Evolutionary conservation across 2,113 vertebrate genomes (phyloP).

Genomic region (Corydoras maculifer): DNA sequence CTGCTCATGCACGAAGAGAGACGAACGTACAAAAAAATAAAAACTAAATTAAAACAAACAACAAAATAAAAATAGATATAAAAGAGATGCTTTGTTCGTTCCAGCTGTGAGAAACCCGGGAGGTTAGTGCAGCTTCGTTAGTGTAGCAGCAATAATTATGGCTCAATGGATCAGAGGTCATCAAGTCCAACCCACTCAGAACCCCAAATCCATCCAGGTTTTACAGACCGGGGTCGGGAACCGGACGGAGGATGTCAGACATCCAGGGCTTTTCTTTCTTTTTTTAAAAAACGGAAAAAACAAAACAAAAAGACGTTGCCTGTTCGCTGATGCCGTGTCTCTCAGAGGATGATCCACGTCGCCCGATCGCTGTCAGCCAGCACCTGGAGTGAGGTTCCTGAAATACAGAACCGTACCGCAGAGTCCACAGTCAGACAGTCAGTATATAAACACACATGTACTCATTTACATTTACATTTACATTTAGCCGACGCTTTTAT

Average conservation of each 20-base stretch:
- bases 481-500: no score
- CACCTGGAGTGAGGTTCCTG: slow-evolving; percentile 83
- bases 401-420: not conserved
- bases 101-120: not conserved
- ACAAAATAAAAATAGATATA: not conserved
- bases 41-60: not conserved
- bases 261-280: no score
- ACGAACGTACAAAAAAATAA: no score
- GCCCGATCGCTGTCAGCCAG: slow-evolving; percentile 80
- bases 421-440: no score
- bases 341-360: slow-evolving; percentile 84
- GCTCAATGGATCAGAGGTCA: not conserved
- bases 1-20: not conserved
- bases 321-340: not conserved
- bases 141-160: slow-evolving; percentile 7
- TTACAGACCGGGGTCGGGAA: no score
- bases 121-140: not conserved
- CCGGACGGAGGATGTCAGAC: no score
- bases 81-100: slow-evolving; percentile 14
- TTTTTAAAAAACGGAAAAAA: no score
- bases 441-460: not conserved
- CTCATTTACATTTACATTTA: no score
- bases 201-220: no score
- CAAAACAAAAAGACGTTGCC: no score
- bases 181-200: not conserved